Percentiles rank a stretch among this genome's conserved stretches.
phyloP scores from a whole-genome alignment of 92 coral and sea anemone species.

The Umimayanthus chanpuru region DNA sequence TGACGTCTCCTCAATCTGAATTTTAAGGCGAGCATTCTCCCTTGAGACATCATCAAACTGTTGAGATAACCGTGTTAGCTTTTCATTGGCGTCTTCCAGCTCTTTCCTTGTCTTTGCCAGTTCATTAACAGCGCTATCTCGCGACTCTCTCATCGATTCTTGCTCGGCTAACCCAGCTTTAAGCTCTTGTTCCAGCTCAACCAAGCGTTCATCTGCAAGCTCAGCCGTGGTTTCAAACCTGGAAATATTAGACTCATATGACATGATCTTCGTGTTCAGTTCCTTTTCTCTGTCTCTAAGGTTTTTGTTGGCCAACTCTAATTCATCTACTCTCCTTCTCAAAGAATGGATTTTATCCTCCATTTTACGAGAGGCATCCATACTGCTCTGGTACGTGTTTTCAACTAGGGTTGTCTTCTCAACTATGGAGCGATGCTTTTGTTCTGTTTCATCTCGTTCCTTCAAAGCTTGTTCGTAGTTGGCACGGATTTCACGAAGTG shows the following conservation, averaged over 20 bases:
- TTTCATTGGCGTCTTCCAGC: constrained; percentile 58
- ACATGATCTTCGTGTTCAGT: constrained; percentile 52
- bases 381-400: constrained; percentile 65
- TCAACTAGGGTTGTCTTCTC: constrained; percentile 72
- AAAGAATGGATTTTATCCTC: constrained; percentile 66
- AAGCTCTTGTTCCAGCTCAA: constrained; percentile 82
- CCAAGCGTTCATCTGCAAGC: constrained; percentile 71
- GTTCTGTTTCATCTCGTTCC: constrained; percentile 65
- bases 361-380: constrained; percentile 74
- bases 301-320: constrained; percentile 59
- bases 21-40: constrained; percentile 76
- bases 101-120: constrained; percentile 53
- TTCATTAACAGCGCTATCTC: constrained; percentile 76
- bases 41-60: constrained; percentile 68
- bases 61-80: constrained; percentile 59
- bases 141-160: constrained; percentile 60
- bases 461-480: constrained; percentile 60
- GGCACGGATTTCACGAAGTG: constrained; percentile 61
- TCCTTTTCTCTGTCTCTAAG: constrained; percentile 71
- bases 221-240: constrained; percentile 80
- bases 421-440: constrained; percentile 58
- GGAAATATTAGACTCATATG: constrained; percentile 68
- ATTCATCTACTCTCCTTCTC: constrained; percentile 66
- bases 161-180: constrained; percentile 68
- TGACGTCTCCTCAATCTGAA: constrained; percentile 76